Conservation (phyloP, 2,888 invertebrate genomes). For the Dromius quadrimaculatus region DNA sequence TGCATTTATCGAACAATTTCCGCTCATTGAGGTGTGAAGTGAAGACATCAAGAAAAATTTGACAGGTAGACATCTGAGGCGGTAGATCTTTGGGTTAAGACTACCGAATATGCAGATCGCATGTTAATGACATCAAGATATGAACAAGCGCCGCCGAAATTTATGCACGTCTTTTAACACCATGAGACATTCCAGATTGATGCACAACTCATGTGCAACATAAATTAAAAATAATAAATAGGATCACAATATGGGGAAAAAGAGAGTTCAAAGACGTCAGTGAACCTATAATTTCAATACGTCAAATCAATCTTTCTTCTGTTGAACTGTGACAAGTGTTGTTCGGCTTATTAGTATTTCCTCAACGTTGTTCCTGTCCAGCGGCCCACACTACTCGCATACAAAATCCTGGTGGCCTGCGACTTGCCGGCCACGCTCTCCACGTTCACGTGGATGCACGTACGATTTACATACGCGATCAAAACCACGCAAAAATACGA, state of each 20-base stretch:
- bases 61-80: constrained; percentile 11
- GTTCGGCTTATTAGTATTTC: constrained; percentile 58
- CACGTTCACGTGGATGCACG: too few relatives aligned
- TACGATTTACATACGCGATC: constrained; percentile 2
- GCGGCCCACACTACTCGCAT: constrained; percentile 5
- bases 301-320: background rate
- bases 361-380: constrained; percentile 59
- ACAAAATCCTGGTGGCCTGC: background rate
- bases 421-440: constrained; percentile 1
- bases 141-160: constrained; percentile 6
- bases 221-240: too few relatives aligned
- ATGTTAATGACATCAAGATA: constrained; percentile 3
- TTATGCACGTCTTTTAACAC: background rate
- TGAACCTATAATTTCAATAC: background rate
- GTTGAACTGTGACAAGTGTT: constrained; percentile 6
- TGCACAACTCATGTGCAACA: too few relatives aligned
- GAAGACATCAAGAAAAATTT: constrained; percentile 27
- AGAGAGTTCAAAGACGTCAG: background rate
- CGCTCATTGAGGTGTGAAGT: constrained; percentile 34
- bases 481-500: constrained; percentile 2
- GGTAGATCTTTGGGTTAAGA: background rate
- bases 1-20: constrained; percentile 21
- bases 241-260: too few relatives aligned
- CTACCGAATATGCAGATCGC: constrained; percentile 1
- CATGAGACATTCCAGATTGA: too few relatives aligned